Base-by-base conservation (phyloP, 2,113 vertebrate species). In the Percina caprodes region DNA sequence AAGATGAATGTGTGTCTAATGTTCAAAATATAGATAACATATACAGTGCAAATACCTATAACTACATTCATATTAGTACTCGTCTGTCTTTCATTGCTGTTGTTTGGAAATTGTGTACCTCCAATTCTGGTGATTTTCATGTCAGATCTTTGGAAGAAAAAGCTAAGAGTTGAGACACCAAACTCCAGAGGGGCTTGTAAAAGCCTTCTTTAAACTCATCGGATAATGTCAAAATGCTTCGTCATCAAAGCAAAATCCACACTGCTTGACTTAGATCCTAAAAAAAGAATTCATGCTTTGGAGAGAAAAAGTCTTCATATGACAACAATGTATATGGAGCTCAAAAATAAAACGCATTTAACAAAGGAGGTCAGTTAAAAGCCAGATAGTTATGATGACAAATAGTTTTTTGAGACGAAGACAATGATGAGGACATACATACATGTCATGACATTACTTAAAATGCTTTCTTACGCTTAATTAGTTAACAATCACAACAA, bases 401-500 rank as follows among this genome's bases (percentile, higher is more conserved):
- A 49, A 54, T 58, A 42, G 52, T 13, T 4, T 33, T 8, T 48
- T 5, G 19, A 81, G 19, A 48, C 35, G 24, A 24, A 26, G 10
- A 48, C 15, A 33, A 21, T 3, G 23, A 19, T 6, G 46, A 73
- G 71, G 56, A 65, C 66, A 75, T 30, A 63, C 66, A 78, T 67
- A 70, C 56, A 51, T 82, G 84, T 74, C 58, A 58, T 62, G 52
- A 66, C 66, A 75, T 79, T 70, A 68, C 74, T 83, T 75, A 52
- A 76, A 76, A 66, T 62, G 60, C 59, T 82, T 82, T 69, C 75
- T 71, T 86, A 80, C 67, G 54, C 76, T 82, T 80, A 69, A 89
- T 92, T 84, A 88, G 58, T 30, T 49, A 33, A 59, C 21, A 23
- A 84, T 88, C 71, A 84, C 74, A 84, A 68, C 74, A 74, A 45